Conservation (phyloP, 2,113 vertebrate genomes). For the Tachysurus fulvidraco region DNA sequence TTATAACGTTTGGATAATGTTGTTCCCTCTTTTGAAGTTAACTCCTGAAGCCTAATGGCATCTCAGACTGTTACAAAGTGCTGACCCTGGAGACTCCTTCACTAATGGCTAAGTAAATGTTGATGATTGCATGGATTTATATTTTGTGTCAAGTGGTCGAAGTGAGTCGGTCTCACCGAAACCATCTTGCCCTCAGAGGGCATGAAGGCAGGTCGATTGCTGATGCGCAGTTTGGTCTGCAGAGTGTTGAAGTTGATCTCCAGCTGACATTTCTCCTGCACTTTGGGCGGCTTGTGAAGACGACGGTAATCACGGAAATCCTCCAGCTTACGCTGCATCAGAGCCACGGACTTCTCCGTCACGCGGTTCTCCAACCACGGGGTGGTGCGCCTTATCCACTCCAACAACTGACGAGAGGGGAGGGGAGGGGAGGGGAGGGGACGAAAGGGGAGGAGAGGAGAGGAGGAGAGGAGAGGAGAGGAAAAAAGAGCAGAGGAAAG, state of each 20-base stretch:
- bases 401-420: conserved; percentile 72
- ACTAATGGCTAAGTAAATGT: no score
- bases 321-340: conserved; percentile 96
- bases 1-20: no score
- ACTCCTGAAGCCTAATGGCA: no score
- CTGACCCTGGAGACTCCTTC: no score
- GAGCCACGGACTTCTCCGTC: conserved; percentile 91
- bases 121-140: no score
- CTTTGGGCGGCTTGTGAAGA: conserved; percentile 95
- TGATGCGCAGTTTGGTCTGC: conserved; percentile 96
- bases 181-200: conserved; percentile 99
- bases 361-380: conserved; percentile 96
- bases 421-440: background rate
- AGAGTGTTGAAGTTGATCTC: conserved; percentile 99
- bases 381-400: conserved; percentile 96
- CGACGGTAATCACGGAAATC: conserved; percentile 97
- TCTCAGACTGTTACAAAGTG: no score
- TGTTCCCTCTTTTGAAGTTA: no score
- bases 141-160: no score
- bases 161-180: conserved; percentile 78
- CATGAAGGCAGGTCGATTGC: conserved; percentile 97
- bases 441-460: background rate
- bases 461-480: no score
- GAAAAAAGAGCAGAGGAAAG: background rate
- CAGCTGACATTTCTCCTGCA: conserved; percentile 98